Evolutionary conservation across 2,113 vertebrate species (phyloP).

Genomic region (Henicopernis longicauda): DNA sequence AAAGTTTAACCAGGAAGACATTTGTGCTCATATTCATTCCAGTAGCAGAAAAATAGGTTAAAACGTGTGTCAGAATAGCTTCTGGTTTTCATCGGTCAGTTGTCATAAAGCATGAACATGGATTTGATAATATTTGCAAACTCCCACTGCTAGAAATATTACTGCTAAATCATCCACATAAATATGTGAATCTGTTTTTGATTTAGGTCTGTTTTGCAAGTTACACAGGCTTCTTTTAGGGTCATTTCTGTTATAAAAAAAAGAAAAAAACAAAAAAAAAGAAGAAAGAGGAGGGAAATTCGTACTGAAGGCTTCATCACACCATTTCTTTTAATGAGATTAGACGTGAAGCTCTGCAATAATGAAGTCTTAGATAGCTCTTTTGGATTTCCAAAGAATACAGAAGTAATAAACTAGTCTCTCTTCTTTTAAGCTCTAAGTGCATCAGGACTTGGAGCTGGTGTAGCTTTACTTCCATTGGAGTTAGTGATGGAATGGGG

Average conservation of each 20-base stretch:
- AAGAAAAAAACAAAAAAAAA: neutral
- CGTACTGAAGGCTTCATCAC: neutral
- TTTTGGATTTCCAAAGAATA: neutral
- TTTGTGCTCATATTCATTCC: neutral
- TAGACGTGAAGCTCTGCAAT: neutral
- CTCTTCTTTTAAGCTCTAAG: neutral
- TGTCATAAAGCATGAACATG: conserved; percentile 7
- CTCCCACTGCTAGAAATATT: conserved; percentile 4
- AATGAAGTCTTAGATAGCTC: neutral
- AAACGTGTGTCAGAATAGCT: neutral
- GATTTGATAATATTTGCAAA: conserved; percentile 42
- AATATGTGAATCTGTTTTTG: conserved; percentile 13
- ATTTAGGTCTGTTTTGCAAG: conserved; percentile 20
- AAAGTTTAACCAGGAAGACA: neutral
- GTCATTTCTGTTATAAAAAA: neutral
- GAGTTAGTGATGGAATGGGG: neutral
- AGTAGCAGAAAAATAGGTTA: conserved; percentile 26
- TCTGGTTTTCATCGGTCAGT: neutral
- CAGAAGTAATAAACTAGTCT: neutral
- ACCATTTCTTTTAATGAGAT: neutral
- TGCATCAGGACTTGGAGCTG: neutral
- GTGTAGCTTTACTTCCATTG: neutral
- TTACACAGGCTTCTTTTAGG: neutral
- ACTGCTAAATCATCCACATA: neutral
- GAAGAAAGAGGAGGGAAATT: neutral